A percentile compares a stretch with the other conserved stretches of the same genome.
phyloP scores from a whole-genome alignment of 2,797 vertebrate species.

The Carcharodon carcharias region DNA sequence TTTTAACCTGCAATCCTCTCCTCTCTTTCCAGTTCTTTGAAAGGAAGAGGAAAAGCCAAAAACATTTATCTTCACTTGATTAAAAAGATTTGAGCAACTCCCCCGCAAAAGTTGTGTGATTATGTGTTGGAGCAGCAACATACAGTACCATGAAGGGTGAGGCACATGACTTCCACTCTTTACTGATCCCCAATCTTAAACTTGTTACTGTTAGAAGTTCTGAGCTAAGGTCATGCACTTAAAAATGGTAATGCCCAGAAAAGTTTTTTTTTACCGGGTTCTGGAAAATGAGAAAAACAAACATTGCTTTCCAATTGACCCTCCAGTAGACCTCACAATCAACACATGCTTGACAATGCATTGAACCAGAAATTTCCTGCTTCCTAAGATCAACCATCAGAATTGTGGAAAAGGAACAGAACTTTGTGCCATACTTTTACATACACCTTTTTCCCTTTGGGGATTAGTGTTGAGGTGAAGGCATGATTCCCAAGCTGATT shows the following conservation, averaged over 20 bases:
- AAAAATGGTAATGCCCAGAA: background rate
- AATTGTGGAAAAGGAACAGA: background rate
- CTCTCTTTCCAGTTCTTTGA: background rate
- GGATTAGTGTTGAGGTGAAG: too few species aligned
- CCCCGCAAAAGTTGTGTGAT: background rate
- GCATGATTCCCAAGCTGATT: too few species aligned
- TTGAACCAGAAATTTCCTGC: background rate
- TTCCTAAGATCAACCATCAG: background rate
- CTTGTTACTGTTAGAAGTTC: background rate
- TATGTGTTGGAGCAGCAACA: background rate
- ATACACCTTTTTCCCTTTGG: too few species aligned
- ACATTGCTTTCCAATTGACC: background rate
- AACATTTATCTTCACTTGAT: background rate
- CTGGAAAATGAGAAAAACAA: slow-evolving; percentile 4
- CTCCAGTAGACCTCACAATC: background rate
- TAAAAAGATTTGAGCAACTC: background rate
- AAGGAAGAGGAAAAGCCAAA: background rate
- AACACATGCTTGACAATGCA: background rate
- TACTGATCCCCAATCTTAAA: background rate
- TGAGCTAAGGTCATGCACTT: background rate
- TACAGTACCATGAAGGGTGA: background rate
- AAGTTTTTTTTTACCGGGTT: background rate
- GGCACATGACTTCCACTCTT: background rate
- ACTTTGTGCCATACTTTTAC: background rate
- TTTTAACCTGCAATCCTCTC: background rate